Base-by-base conservation (phyloP, 2,888 invertebrate species). In the Lithophane leautieri region DNA sequence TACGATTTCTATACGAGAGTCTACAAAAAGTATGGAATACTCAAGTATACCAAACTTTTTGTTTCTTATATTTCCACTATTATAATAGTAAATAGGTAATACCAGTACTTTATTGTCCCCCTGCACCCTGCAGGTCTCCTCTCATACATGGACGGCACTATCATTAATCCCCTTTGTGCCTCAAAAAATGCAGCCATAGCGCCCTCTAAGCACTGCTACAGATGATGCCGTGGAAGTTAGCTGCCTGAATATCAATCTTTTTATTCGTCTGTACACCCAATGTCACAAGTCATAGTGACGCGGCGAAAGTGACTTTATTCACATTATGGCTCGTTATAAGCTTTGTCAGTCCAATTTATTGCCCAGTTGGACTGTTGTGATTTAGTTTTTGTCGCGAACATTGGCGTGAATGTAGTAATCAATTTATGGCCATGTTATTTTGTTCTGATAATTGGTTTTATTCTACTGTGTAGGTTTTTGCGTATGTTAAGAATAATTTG, bases 271-370 rank as follows among this genome's bases (percentile, higher is more conserved):
- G 25, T 79, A 54, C 77, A 68, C n/a, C n/a, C 80, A 89, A 88
- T 90, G 87, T 85, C 85, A 81, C 85, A 76, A 86, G 87, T 88
- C 87, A 87, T 61, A 73, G 76, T 88, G 86, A 89, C 86, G 73
- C 63, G 67, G 86, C 90, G 89, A 92, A 91, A 92, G 89, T 81
- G 67, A 65, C 65, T 63, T 70, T 52, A 68, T 68, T 69, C 70
- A 68, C 6, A 78, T 70, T 81, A 50, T 73, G 40, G 70, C 61
- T 78, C 25, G 47, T 82, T 87, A 70, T 83, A 66, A 79, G 76
- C 68, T 54, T 74, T 82, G 82, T 84, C 80, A 79, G 62, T 79
- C 28, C 63, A 78, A 85, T 84, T 82, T 82, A 81, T 75, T n/a
- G 70, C 52, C 61, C 50, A 73, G 54, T 73, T 76, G 69, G 73